phyloP scores from a whole-genome alignment of 2,797 vertebrate genomes.

The Podargus strigoides region DNA sequence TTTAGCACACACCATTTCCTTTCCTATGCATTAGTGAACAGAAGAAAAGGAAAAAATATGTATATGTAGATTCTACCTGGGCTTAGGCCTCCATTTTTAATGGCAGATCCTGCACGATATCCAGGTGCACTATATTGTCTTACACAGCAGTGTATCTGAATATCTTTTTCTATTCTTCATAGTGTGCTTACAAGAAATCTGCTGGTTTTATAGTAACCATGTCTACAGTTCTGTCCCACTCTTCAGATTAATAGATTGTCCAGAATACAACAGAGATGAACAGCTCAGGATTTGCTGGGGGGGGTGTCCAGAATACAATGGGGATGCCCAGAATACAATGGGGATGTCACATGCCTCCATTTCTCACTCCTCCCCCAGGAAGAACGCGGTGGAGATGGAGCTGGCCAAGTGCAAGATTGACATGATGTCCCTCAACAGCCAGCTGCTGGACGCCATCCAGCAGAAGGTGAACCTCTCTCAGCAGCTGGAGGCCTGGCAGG shows the following conservation, averaged over 20 bases:
- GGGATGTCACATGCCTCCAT: neutral
- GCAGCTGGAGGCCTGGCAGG: slow-evolving; percentile 99
- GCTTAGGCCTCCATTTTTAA: neutral
- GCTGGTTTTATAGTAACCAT: neutral
- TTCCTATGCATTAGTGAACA: neutral
- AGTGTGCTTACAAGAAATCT: neutral
- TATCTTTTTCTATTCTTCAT: neutral
- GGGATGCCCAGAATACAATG: neutral
- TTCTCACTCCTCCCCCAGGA: slow-evolving; percentile 74
- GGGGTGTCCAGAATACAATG: neutral
- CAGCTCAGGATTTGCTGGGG: neutral
- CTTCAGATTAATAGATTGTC: neutral
- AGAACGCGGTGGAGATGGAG: slow-evolving; percentile 94
- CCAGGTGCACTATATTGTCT: neutral
- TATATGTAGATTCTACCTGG: neutral
- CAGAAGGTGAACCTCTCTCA: slow-evolving; percentile 98
- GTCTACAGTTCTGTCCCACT: neutral
- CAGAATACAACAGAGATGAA: neutral
- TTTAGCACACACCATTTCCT: neutral
- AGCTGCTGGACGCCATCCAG: slow-evolving; percentile 95
- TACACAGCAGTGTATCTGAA: neutral
- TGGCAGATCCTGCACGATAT: neutral
- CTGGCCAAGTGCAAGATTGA: slow-evolving; percentile 95
- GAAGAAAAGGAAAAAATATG: neutral
- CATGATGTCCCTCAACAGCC: slow-evolving; percentile 97